Conservation (phyloP, 2,888 invertebrate species). For the Chaetoderma sp. region DNA sequence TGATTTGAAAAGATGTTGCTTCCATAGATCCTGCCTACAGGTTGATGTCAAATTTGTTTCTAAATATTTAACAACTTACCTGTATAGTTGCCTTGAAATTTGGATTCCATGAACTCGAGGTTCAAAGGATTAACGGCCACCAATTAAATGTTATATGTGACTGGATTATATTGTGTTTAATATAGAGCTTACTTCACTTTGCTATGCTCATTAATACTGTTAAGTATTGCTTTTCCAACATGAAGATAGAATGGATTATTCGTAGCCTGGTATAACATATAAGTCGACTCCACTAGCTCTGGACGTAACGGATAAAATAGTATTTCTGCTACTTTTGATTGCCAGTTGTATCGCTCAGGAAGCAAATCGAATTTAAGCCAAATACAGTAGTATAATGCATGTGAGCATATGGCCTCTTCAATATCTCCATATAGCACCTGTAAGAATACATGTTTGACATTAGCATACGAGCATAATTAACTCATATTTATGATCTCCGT, state of each 20-base stretch:
- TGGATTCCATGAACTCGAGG: no score
- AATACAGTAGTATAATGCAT: slow-evolving; percentile 75
- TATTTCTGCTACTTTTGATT: slow-evolving; percentile 72
- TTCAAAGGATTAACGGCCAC: no score
- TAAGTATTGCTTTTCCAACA: slow-evolving; percentile 75
- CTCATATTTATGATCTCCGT: no score
- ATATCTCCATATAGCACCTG: slow-evolving; percentile 75
- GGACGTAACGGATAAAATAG: slow-evolving; percentile 77
- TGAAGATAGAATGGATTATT: slow-evolving; percentile 78
- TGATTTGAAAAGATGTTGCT: no score
- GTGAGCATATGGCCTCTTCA: slow-evolving; percentile 77
- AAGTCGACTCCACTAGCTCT: slow-evolving; percentile 77
- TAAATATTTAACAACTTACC: no score
- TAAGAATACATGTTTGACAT: no score
- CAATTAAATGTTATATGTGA: no score
- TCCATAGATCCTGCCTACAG: no score
- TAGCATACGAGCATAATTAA: no score
- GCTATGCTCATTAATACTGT: slow-evolving; percentile 72
- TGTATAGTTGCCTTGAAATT: no score
- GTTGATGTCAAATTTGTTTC: no score
- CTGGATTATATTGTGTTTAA: background rate
- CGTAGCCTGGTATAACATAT: slow-evolving; percentile 76
- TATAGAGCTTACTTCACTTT: slow-evolving; percentile 70
- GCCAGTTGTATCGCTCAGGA: slow-evolving; percentile 71
- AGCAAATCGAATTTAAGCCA: slow-evolving; percentile 75